These are phyloP conservation scores for Drosophila ambigua DNA, from an alignment of 1,140 invertebrate species.

Conservation along the genomic window DNA sequence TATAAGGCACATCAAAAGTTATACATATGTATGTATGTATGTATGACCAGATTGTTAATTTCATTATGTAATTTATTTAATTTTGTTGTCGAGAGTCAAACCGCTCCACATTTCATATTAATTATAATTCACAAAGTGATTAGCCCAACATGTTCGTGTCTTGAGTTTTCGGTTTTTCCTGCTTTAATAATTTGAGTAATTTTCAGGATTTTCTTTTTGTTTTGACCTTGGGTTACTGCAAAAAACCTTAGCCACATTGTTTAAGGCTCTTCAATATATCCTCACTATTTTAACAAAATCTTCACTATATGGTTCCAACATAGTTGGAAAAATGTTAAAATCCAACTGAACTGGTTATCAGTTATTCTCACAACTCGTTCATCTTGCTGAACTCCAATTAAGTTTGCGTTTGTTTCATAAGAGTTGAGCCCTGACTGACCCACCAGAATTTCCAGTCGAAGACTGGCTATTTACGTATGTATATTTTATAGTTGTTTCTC, in stretches of 20 bases:
- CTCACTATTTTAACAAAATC: too few species aligned
- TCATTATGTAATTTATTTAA: constrained; percentile 15
- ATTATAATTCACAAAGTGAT: constrained; percentile 5
- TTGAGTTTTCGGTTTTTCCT: constrained; percentile 58
- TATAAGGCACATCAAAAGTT: not conserved
- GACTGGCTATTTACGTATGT: too few species aligned
- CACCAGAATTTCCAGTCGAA: constrained; percentile 1
- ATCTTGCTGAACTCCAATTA: not conserved
- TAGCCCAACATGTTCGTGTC: constrained; percentile 52
- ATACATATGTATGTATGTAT: not conserved
- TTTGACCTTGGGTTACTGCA: constrained; percentile 57
- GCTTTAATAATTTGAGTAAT: constrained; percentile 28
- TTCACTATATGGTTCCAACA: too few species aligned
- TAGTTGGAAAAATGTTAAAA: too few species aligned
- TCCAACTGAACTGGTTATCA: too few species aligned
- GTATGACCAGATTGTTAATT: constrained; percentile 6
- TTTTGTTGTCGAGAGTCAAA: not conserved
- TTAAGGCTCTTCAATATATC: too few species aligned
- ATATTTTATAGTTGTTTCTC: too few species aligned
- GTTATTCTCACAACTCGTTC: constrained; percentile 1
- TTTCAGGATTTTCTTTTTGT: constrained; percentile 31
- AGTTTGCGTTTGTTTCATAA: not conserved
- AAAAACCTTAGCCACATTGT: constrained; percentile 3
- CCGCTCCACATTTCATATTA: too few species aligned
- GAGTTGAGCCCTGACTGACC: too few species aligned